Percentiles rank a stretch among this genome's conserved stretches.
phyloP scores from a whole-genome alignment of 2,888 invertebrate genomes.

The Dryadula phaetusa region DNA sequence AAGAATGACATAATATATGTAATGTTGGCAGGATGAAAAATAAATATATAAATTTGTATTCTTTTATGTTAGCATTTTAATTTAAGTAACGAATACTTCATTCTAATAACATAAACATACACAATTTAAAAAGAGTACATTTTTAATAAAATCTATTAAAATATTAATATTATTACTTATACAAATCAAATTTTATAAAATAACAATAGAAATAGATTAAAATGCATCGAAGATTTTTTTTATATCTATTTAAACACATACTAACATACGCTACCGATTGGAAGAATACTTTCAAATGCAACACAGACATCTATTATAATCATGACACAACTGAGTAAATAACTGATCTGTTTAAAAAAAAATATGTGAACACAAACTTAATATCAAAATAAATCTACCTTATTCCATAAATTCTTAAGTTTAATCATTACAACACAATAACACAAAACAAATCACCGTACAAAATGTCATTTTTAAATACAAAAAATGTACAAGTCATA shows the following conservation, averaged over 20 bases:
- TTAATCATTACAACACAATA: constrained; percentile 62
- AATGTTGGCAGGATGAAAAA: no score
- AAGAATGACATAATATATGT: no score
- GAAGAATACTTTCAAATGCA: constrained; percentile 24
- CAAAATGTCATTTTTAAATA: constrained; percentile 56
- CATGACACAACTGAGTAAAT: constrained; percentile 13
- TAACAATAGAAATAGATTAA: constrained; percentile 3
- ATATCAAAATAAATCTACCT: constrained; percentile 53
- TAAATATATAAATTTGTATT: no score
- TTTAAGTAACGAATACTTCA: no score
- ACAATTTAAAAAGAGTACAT: no score
- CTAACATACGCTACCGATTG: background rate
- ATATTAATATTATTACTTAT: background rate
- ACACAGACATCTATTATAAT: constrained; percentile 11
- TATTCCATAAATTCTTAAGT: constrained; percentile 65
- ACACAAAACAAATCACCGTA: constrained; percentile 47
- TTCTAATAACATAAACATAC: no score
- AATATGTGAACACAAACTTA: constrained; percentile 35
- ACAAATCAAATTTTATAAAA: background rate
- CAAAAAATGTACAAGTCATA: constrained; percentile 48
- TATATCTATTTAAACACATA: constrained; percentile 9
- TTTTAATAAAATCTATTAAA: background rate
- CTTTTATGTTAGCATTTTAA: no score
- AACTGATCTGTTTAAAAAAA: background rate
- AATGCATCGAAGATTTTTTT: constrained; percentile 2